These are phyloP conservation scores for Aelia acuminata DNA, from an alignment of 2,888 invertebrate genomes.

Conservation along the genomic window DNA sequence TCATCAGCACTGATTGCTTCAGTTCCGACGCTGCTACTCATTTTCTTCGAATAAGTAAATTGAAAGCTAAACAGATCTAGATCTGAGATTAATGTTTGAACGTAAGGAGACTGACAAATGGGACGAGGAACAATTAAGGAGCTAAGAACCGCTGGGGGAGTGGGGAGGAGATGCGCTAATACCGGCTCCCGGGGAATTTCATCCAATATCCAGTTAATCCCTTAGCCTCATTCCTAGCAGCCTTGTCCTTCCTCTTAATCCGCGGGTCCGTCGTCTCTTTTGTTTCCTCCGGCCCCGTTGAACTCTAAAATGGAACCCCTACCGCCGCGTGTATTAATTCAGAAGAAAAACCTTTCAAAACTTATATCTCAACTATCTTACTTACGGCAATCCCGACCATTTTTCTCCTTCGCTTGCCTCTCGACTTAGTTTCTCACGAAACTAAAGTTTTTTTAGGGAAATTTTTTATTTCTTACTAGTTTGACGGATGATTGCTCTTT, in stretches of 20 bases:
- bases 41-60: not conserved
- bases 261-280: conserved; percentile 37
- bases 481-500: not conserved
- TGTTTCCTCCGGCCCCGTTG: conserved; percentile 14
- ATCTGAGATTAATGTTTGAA: conserved; percentile 17
- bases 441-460: not conserved
- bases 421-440: too few species aligned
- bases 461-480: not conserved
- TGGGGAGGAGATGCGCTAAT: conserved; percentile 27
- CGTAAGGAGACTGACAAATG: conserved; percentile 25
- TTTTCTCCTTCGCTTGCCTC: not conserved
- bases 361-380: conserved; percentile 38
- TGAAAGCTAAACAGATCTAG: conserved; percentile 42
- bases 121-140: conserved; percentile 41
- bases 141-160: conserved; percentile 25
- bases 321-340: not conserved
- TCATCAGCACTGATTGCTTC: not conserved
- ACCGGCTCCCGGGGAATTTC: conserved; percentile 43
- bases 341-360: conserved; percentile 41
- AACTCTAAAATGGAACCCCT: conserved; percentile 14
- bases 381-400: not conserved
- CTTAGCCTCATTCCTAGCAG: conserved; percentile 42
- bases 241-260: conserved; percentile 50
- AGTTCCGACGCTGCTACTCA: not conserved
- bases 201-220: conserved; percentile 51